Evolutionary conservation across 2,888 invertebrate genomes (phyloP).

Genomic region (Boloria euphrosyne): DNA sequence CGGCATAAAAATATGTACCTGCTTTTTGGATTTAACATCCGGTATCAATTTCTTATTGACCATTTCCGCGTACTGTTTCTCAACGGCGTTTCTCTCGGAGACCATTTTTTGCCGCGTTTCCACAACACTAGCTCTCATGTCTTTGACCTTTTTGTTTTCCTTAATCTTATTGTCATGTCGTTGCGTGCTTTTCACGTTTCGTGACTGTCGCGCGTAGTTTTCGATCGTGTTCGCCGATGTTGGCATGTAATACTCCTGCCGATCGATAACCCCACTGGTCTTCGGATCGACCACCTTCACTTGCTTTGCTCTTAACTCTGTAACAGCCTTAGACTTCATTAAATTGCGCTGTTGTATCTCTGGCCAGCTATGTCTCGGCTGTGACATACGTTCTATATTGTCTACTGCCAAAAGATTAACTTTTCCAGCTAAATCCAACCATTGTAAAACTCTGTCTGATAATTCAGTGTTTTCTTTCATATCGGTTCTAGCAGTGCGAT

Average conservation of each 20-base stretch:
- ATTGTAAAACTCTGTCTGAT: slow-evolving; percentile 89
- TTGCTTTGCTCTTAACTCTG: slow-evolving; percentile 61
- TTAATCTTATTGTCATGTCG: slow-evolving; percentile 55
- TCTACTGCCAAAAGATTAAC: slow-evolving; percentile 69
- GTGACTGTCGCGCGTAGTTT: slow-evolving; percentile 79
- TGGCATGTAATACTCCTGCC: slow-evolving; percentile 69
- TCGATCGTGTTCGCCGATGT: slow-evolving; percentile 76
- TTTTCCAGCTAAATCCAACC: slow-evolving; percentile 89
- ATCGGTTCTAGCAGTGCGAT: slow-evolving; percentile 65
- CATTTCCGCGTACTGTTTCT: slow-evolving; percentile 73
- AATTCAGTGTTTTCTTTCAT: slow-evolving; percentile 67
- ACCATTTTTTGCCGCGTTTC: slow-evolving; percentile 71
- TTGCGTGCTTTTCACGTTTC: slow-evolving; percentile 68
- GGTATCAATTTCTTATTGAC: slow-evolving; percentile 72
- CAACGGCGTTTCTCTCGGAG: slow-evolving; percentile 63
- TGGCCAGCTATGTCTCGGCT: slow-evolving; percentile 74
- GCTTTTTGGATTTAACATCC: slow-evolving; percentile 78
- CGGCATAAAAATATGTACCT: slow-evolving; percentile 90
- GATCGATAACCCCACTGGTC: slow-evolving; percentile 68
- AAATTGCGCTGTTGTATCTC: slow-evolving; percentile 66
- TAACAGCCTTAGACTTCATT: slow-evolving; percentile 65
- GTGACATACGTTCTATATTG: slow-evolving; percentile 62
- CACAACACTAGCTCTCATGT: slow-evolving; percentile 56
- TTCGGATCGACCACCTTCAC: slow-evolving; percentile 59
- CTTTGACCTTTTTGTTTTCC: slow-evolving; percentile 64